phyloP scores from a whole-genome alignment of 2,113 vertebrate species.

The Poeciliopsis turrubarensis region DNA sequence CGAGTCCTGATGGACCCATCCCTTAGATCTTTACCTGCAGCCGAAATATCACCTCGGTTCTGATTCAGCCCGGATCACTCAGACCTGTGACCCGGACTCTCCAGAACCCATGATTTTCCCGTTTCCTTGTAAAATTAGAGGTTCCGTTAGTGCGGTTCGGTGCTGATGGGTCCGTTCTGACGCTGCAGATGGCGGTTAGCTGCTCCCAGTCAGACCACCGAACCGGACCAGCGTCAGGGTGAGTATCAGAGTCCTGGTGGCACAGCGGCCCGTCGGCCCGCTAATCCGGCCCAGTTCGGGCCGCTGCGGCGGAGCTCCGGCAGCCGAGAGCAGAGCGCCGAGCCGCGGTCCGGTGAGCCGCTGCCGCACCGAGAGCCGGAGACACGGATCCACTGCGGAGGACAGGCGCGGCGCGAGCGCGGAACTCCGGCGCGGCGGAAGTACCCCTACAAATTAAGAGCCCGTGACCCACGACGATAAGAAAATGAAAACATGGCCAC shows the following conservation, averaged over 20 bases:
- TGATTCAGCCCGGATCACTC: too few relatives aligned
- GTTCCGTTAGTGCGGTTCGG: background rate
- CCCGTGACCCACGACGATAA: too few relatives aligned
- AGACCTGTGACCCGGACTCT: background rate
- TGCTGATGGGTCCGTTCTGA: too few relatives aligned
- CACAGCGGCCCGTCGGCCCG: background rate
- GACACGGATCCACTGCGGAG: too few relatives aligned
- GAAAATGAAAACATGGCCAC: too few relatives aligned
- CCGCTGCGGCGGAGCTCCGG: too few relatives aligned
- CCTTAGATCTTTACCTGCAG: background rate
- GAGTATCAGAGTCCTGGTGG: background rate
- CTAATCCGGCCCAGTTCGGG: slow-evolving; percentile 38
- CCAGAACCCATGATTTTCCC: background rate
- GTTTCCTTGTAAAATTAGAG: too few relatives aligned
- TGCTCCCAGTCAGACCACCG: background rate
- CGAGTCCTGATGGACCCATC: background rate
- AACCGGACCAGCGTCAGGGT: background rate
- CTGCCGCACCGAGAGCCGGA: slow-evolving; percentile 3
- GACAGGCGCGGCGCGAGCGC: background rate
- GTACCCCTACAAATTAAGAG: background rate
- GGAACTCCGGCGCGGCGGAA: background rate
- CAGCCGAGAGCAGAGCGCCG: background rate
- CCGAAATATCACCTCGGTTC: background rate
- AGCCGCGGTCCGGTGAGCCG: slow-evolving; percentile 15
- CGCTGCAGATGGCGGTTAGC: slow-evolving; percentile 2